Base-by-base conservation (phyloP, 1,140 invertebrate species). In the Pemphigus obesinymphae region DNA sequence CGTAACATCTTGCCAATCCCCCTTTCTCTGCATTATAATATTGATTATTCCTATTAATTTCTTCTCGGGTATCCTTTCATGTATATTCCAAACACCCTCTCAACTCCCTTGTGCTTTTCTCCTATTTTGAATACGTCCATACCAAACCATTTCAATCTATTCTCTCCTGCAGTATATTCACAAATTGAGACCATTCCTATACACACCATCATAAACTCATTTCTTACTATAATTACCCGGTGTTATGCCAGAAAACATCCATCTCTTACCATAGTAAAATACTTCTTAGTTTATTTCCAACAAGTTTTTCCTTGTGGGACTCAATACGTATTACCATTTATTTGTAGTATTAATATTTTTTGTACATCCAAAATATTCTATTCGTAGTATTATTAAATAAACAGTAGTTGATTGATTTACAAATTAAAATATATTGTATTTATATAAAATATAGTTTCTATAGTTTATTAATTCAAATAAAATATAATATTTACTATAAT, bases 31-130 rank as follows among this genome's bases (percentile, higher is more conserved):
- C 31, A 50, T 34, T 8, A 10, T 58, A 58, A 40, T 78, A 78
- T 78, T 78, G 40, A 78, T 78, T 55, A 55, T 53, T 78, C 73
- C 73, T 78, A 78, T 78, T 78, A 78, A 78, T 78, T 78, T 58
- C 53, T 55, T 78, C 73, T 78, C 73, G 6, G 73, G 37, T 55
- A 26, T 78, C 73, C 73, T 58, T 58, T 78, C 73, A 73, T 50
- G 73, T 55, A 50, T 78, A 58, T 50, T 48, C 26, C 70, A 78
- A 78, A 78, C 73, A 55, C 73, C 73, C 73, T 78, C 55, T 78
- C 53, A 55, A 34, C 73, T 37, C 31, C 73, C 31, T 26, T 13
- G 10, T 58, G 20, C 48, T 37, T n/a, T 20, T 37, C 37, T 37
- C 34, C 26, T 34, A 78, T 78, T 78, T 78, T 40, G 73, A 58